Conservation (phyloP, 2,888 invertebrate genomes). For the Pandemis heparana region DNA sequence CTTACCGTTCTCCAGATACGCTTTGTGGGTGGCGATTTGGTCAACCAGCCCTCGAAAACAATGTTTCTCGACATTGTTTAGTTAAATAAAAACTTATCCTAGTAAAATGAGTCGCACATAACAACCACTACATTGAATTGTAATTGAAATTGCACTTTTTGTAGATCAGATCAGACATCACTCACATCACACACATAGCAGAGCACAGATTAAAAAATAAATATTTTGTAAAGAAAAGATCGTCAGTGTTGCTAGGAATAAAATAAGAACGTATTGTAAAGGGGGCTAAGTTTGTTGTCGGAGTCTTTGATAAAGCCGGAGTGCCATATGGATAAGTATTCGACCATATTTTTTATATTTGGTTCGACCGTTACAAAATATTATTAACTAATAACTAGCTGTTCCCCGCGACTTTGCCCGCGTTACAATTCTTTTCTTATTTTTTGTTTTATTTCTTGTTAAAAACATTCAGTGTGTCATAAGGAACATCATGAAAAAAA, state of each 20-base stretch:
- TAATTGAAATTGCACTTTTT: constrained; percentile 42
- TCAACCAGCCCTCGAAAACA: constrained; percentile 97
- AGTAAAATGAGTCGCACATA: constrained; percentile 62
- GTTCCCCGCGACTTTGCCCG: too few species aligned
- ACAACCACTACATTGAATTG: constrained; percentile 52
- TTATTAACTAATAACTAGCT: too few species aligned
- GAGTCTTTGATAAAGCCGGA: too few species aligned
- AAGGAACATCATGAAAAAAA: too few species aligned
- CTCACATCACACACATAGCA: constrained; percentile 3
- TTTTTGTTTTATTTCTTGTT: too few species aligned
- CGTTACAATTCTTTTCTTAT: too few species aligned
- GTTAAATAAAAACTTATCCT: constrained; percentile 50
- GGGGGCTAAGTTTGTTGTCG: too few species aligned
- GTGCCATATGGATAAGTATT: too few species aligned
- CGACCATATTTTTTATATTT: too few species aligned
- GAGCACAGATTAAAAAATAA: constrained; percentile 39
- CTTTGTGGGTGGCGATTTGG: constrained; percentile 97
- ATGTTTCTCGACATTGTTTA: constrained; percentile 87
- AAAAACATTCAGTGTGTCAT: too few species aligned
- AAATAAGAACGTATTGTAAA: too few species aligned
- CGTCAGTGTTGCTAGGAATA: constrained; percentile 16
- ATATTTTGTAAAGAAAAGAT: not conserved
- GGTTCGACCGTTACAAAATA: too few species aligned
- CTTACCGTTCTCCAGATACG: constrained; percentile 97
- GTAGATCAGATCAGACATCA: constrained; percentile 19